These are phyloP conservation scores for Pocillopora damicornis DNA, from an alignment of 64 coral and sea anemone species.

Conservation along the genomic window DNA sequence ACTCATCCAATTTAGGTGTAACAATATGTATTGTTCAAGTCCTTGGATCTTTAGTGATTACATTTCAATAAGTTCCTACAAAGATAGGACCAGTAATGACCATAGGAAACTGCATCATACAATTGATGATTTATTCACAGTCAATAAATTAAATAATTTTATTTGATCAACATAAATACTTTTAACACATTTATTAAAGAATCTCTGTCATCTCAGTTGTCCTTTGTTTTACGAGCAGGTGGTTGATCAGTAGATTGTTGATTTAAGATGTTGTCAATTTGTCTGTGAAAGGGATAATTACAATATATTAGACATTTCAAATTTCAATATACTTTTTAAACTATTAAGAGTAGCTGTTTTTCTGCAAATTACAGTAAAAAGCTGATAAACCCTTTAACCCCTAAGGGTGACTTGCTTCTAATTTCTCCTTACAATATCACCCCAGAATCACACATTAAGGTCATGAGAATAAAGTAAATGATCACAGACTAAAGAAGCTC, in stretches of 20 bases:
- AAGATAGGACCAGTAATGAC: too few species aligned
- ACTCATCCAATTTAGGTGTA: too few species aligned
- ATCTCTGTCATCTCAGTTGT: not conserved
- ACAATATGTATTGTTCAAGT: too few species aligned
- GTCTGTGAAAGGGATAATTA: not conserved
- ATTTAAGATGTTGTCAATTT: slow-evolving; percentile 33
- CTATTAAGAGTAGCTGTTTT: not conserved
- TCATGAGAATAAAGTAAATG: too few species aligned
- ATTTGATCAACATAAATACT: not conserved
- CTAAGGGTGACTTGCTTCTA: too few species aligned
- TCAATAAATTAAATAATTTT: not conserved
- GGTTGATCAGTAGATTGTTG: not conserved
- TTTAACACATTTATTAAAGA: not conserved
- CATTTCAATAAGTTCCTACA: too few species aligned
- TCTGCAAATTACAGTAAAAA: not conserved
- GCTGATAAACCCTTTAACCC: too few species aligned
- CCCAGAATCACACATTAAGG: too few species aligned
- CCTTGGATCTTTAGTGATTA: too few species aligned
- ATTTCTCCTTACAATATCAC: too few species aligned
- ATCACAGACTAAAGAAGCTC: too few species aligned
- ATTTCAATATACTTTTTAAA: not conserved
- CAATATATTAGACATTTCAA: not conserved
- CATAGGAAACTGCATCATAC: not conserved
- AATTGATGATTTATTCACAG: not conserved
- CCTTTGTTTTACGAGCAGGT: not conserved